Conservation (phyloP, 2,113 vertebrate species). For the Forbesichthys papilliferus region DNA sequence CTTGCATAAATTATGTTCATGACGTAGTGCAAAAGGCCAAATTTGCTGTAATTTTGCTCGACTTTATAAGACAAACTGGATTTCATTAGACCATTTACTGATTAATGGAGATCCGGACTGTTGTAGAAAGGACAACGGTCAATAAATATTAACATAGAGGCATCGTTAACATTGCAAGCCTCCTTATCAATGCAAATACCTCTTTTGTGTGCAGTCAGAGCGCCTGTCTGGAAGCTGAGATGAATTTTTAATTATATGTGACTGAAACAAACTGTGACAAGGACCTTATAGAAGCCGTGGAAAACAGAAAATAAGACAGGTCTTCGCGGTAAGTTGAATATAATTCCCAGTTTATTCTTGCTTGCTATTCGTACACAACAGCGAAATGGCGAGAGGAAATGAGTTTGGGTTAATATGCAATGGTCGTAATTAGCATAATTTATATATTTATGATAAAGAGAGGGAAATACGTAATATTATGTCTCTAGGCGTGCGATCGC, state of each 20-base stretch:
- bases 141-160: slow-evolving; percentile 78
- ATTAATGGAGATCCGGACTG: slow-evolving; percentile 44
- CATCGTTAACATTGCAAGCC: slow-evolving; percentile 67
- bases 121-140: slow-evolving; percentile 61
- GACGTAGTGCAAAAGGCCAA: slow-evolving; percentile 94
- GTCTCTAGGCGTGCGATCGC: slow-evolving; percentile 56
- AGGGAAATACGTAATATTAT: slow-evolving; percentile 74
- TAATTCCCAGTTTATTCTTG: slow-evolving; percentile 29
- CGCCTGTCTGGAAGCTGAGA: slow-evolving; percentile 81
- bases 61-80: slow-evolving; percentile 65
- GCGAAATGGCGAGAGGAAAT: slow-evolving; percentile 77
- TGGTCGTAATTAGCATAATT: slow-evolving; percentile 98
- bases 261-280: slow-evolving; percentile 78
- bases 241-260: slow-evolving; percentile 85
- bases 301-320: slow-evolving; percentile 62
- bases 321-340: slow-evolving; percentile 76
- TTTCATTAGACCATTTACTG: slow-evolving; percentile 49
- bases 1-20: slow-evolving; percentile 99
- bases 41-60: slow-evolving; percentile 78
- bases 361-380: slow-evolving; percentile 48
- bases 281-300: slow-evolving; percentile 66
- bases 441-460: slow-evolving; percentile 99
- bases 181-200: slow-evolving; percentile 85
- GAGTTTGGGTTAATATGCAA: slow-evolving; percentile 95
- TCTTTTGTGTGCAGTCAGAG: slow-evolving; percentile 81